phyloP scores from a whole-genome alignment of 2,888 invertebrate genomes.

The Sclerodermus sp. region DNA sequence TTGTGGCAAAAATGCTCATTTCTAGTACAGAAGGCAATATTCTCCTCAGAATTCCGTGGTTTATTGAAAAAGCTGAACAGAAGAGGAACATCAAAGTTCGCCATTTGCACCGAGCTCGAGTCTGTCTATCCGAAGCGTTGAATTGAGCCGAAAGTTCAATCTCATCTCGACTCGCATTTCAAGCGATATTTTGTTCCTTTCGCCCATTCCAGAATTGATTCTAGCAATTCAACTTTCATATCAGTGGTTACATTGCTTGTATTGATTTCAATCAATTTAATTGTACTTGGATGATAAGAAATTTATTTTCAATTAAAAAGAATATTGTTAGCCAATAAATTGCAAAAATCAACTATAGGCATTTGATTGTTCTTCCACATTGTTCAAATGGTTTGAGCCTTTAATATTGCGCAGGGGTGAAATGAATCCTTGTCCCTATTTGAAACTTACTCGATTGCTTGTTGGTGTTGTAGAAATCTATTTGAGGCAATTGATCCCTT shows the following conservation, averaged over 20 bases:
- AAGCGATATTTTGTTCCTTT: constrained; percentile 26
- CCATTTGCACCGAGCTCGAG: constrained; percentile 31
- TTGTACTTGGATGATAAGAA: no score
- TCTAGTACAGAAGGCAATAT: no score
- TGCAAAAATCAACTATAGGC: no score
- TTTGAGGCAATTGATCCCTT: constrained; percentile 26
- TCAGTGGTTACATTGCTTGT: background rate
- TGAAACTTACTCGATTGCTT: constrained; percentile 14
- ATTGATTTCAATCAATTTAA: constrained; percentile 25
- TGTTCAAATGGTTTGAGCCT: no score
- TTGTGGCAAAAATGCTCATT: no score
- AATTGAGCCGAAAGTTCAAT: no score
- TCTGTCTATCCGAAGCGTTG: constrained; percentile 25
- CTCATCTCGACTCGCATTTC: constrained; percentile 26
- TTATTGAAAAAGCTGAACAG: constrained; percentile 31
- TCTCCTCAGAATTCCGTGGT: no score
- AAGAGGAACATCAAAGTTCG: constrained; percentile 31
- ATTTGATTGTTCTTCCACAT: no score
- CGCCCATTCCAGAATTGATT: constrained; percentile 15
- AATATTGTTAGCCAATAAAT: no score
- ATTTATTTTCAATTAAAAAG: no score
- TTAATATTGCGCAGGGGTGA: no score
- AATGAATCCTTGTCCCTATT: constrained; percentile 5
- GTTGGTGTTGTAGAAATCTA: constrained; percentile 11
- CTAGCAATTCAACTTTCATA: constrained; percentile 27